Conservation (phyloP, 2,113 vertebrate genomes). For the Alosa alosa region DNA sequence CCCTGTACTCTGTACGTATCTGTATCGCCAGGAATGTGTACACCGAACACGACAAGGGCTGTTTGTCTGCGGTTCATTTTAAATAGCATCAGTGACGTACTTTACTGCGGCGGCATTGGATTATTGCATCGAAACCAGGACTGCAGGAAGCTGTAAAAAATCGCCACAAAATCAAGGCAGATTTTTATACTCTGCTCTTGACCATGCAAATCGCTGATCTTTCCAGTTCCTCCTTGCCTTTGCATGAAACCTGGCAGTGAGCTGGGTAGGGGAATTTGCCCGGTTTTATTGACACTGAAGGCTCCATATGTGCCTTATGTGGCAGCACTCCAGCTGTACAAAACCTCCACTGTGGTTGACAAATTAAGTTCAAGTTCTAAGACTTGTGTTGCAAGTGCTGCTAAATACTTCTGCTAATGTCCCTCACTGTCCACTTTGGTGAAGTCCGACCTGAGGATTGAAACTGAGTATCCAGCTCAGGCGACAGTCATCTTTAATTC, state of each 20-base stretch:
- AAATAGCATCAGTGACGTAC: slow-evolving; percentile 49
- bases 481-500: background rate
- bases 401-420: background rate
- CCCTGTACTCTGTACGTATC: slow-evolving; percentile 30
- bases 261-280: background rate
- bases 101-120: slow-evolving; percentile 46
- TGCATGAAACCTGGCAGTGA: slow-evolving; percentile 13
- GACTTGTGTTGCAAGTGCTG: background rate
- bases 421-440: background rate
- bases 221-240: slow-evolving; percentile 22
- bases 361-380: background rate
- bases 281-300: slow-evolving; percentile 9
- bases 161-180: slow-evolving; percentile 25
- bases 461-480: background rate
- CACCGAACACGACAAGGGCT: slow-evolving; percentile 37
- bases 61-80: slow-evolving; percentile 46
- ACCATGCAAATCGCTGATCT: slow-evolving; percentile 43
- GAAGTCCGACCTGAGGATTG: background rate
- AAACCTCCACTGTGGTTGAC: slow-evolving; percentile 13
- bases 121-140: slow-evolving; percentile 51
- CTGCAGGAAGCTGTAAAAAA: slow-evolving; percentile 54
- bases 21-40: slow-evolving; percentile 45
- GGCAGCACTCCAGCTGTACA: background rate
- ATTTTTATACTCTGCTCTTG: slow-evolving; percentile 19
- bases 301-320: background rate